Evolutionary conservation across 2,888 invertebrate species (phyloP), one percentile per base, ranked within the genome.

Genomic region (Bellardia pandia): DNA sequence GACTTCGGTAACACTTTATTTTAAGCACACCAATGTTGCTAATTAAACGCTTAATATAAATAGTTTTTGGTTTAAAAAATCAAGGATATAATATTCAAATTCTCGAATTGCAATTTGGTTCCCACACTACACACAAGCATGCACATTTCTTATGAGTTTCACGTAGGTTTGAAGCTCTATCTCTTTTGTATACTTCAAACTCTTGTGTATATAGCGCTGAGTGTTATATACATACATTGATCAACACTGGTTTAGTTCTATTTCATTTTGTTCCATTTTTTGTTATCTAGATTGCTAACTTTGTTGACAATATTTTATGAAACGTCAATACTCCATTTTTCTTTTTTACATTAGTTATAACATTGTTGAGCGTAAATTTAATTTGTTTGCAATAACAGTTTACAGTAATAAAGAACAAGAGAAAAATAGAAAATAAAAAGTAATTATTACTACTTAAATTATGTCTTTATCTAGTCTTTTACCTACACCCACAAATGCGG

Each of bases 401-500:
- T 30, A 14, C n/a, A 64, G 33, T 74, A 37, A 71, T 13, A 72
- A 56, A 30, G 37, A 37, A 40, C n/a, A 5, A 3, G 45, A 60
- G 7, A 69, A 42, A 72, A 23, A 56, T 16, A 4, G 9, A 7
- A 13, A 16, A 42, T 62, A 48, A 37, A 33, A 40, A 23, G 8
- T 72, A 9, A 8, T 56, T 14, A 5, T 14, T n/a, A 2, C 45
- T 30, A 8, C 37, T 75, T 45, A 16, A 3, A 75, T 11, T 11
- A 93, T 93, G 93, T 93, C 93, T 53, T 86, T 93, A 79, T 91
- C 92, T 76, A 98, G 98, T 91, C 94, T 99, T 88, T 93, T 99
- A 86, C 99, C 99, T 64, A 96, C 97, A 37, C 99, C 98, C 0
- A 96, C 96, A 0, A 98, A 98, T 93, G 95, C 96, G 51, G 95